Conservation (phyloP, 2,888 invertebrate genomes). For the Pammene aurita region DNA sequence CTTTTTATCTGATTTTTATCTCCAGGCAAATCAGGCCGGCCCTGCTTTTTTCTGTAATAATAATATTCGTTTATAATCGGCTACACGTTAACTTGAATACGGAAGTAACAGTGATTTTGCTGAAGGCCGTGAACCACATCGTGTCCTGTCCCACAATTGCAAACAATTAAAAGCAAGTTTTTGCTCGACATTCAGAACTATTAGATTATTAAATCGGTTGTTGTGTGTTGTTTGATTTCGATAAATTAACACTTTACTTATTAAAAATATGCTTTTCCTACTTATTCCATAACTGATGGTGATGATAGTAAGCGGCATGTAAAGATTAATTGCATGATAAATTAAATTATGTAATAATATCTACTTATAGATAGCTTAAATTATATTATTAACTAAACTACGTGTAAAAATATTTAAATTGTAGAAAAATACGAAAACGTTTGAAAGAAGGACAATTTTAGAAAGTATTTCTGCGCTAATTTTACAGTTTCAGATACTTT, state of each 20-base stretch:
- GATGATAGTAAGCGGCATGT: too few species aligned
- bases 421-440: too few species aligned
- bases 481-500: neutral
- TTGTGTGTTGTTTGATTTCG: neutral
- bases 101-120: conserved; percentile 72
- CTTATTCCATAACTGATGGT: too few species aligned
- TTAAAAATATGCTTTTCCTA: too few species aligned
- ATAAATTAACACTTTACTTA: neutral
- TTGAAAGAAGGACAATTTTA: too few species aligned
- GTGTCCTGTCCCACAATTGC: conserved; percentile 24
- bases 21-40: neutral
- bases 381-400: too few species aligned
- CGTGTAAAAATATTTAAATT: too few species aligned
- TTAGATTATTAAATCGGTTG: conserved; percentile 12
- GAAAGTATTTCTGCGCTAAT: too few species aligned
- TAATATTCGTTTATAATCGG: conserved; percentile 21
- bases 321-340: too few species aligned
- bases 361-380: too few species aligned
- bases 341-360: too few species aligned
- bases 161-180: conserved; percentile 17
- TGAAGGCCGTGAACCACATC: conserved; percentile 62
- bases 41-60: neutral
- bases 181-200: conserved; percentile 16
- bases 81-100: conserved; percentile 53
- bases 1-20: neutral